These are phyloP conservation scores for Rhopalosiphum nymphaeae DNA, from an alignment of 2,888 invertebrate genomes.

Conservation along the genomic window DNA sequence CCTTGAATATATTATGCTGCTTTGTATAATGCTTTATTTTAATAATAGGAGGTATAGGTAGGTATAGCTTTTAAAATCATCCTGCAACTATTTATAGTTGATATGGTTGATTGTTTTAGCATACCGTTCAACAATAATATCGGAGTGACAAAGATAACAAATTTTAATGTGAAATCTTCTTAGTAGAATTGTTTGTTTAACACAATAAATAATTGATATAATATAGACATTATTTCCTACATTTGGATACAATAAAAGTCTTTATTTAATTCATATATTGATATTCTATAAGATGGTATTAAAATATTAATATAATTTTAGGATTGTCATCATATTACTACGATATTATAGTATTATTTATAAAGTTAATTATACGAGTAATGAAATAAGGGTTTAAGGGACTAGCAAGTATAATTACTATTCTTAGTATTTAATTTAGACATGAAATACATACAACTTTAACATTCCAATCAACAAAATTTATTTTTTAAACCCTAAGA, in stretches of 20 bases:
- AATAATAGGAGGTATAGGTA: background rate
- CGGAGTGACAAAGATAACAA: background rate
- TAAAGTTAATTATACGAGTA: background rate
- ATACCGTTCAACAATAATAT: background rate
- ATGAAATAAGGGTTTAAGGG: background rate
- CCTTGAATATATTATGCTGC: background rate
- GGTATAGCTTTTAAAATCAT: background rate
- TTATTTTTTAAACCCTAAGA: slow-evolving; percentile 29
- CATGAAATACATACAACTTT: slow-evolving; percentile 15
- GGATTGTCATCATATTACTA: background rate
- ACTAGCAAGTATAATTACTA: background rate
- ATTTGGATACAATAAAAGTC: background rate
- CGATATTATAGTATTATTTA: background rate
- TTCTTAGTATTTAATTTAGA: background rate
- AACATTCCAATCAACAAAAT: slow-evolving; percentile 45
- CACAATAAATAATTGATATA: background rate
- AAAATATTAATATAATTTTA: background rate
- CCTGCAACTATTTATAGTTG: background rate
- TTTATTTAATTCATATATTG: background rate
- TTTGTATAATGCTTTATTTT: background rate
- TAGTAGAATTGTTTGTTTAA: background rate
- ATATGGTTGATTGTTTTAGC: background rate
- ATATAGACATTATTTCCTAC: background rate
- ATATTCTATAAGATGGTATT: background rate
- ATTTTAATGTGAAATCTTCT: background rate